These are phyloP conservation scores for Pygoscelis adeliae DNA, from an alignment of 2,113 vertebrate species.

Conservation along the genomic window DNA sequence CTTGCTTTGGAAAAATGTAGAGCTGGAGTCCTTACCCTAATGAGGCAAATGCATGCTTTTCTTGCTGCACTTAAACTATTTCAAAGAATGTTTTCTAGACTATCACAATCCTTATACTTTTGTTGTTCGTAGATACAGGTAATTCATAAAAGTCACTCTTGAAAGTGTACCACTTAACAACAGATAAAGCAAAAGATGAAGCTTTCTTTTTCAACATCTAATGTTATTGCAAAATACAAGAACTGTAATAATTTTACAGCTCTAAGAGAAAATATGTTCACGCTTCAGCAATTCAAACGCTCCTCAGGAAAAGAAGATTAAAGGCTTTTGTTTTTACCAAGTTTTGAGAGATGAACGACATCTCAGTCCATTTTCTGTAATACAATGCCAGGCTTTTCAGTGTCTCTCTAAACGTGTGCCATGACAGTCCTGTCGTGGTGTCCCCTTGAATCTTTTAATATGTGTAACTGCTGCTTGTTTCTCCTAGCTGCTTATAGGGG, in stretches of 20 bases:
- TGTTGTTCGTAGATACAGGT: background rate
- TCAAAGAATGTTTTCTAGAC: background rate
- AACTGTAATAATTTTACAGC: background rate
- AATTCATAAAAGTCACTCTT: background rate
- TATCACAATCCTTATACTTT: background rate
- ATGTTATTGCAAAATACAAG: background rate
- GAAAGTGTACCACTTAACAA: background rate
- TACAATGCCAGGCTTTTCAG: background rate
- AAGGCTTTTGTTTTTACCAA: background rate
- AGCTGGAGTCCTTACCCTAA: background rate
- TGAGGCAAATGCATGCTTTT: background rate
- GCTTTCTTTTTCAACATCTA: background rate
- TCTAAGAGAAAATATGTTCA: background rate
- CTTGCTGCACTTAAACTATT: background rate
- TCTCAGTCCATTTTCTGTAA: background rate
- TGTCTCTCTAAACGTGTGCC: background rate
- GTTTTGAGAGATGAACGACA: background rate
- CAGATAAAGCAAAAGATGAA: background rate
- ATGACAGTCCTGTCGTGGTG: rapidly evolving
- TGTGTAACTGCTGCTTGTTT: background rate
- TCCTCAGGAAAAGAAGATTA: background rate
- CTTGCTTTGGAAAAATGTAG: background rate
- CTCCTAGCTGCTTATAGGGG: background rate
- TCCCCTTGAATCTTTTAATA: background rate
- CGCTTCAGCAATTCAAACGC: background rate